phyloP scores from a whole-genome alignment of 2,888 invertebrate genomes.

The Nemotelus nigrinus region DNA sequence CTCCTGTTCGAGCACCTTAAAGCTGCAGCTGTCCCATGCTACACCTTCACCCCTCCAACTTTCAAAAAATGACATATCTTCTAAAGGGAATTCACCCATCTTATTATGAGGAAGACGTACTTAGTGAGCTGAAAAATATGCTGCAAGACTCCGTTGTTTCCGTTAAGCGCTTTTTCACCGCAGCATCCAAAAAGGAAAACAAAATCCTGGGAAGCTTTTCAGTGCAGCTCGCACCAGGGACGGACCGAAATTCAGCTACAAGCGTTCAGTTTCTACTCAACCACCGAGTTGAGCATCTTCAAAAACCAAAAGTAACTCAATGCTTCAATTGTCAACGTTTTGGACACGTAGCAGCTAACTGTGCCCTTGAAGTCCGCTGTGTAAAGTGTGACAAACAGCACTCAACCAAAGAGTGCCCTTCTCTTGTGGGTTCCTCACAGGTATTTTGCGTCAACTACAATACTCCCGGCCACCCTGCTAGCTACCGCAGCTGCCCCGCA shows the following conservation, averaged over 20 bases:
- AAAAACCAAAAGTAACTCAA: background rate
- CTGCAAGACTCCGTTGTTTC: background rate
- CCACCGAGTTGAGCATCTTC: background rate
- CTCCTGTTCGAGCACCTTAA: background rate
- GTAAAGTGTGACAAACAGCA: background rate
- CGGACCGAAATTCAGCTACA: background rate
- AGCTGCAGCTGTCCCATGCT: background rate
- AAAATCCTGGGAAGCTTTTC: background rate
- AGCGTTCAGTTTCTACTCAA: background rate
- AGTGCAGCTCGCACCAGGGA: background rate
- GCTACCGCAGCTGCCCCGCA: background rate
- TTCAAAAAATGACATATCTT: background rate
- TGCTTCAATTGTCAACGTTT: constrained; percentile 7
- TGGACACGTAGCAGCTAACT: background rate
- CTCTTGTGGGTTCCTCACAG: background rate
- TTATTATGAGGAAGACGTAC: background rate
- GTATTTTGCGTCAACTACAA: background rate
- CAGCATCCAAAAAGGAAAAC: background rate
- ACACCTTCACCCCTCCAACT: background rate
- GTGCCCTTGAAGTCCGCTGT: background rate
- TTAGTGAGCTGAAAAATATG: background rate
- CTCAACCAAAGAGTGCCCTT: background rate
- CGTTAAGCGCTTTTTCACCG: background rate
- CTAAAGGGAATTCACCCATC: background rate
- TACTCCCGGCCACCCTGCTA: background rate